Conservation (phyloP, 2,113 vertebrate species). For the Mustela lutreola region DNA sequence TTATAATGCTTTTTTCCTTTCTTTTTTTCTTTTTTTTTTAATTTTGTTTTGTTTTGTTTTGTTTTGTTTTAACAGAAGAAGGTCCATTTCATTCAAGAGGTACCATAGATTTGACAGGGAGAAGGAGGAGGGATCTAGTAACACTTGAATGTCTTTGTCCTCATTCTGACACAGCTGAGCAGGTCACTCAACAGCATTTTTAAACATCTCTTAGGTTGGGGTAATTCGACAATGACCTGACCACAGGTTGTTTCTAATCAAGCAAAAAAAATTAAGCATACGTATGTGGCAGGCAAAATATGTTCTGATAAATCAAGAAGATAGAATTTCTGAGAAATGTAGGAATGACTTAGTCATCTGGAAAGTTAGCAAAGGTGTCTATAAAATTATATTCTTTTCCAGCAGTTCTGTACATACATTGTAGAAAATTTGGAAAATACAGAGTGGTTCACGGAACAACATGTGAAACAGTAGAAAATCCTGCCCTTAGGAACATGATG, state of each 20-base stretch:
- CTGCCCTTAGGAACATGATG: not conserved
- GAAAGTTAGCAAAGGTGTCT: not conserved
- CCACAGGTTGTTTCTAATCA: not conserved
- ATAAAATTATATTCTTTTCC: not conserved
- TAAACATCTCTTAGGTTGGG: not conserved
- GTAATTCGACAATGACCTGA: not conserved
- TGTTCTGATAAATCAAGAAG: not conserved
- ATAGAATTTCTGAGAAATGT: not conserved
- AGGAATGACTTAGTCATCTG: not conserved
- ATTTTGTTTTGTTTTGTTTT: not conserved
- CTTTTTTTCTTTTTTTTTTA: not conserved
- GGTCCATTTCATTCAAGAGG: not conserved
- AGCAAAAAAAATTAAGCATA: not conserved
- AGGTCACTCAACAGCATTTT: not conserved
- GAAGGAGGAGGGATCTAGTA: not conserved
- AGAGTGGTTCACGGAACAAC: not conserved
- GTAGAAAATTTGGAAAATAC: slow-evolving; percentile 7
- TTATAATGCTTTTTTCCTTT: not conserved
- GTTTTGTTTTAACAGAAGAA: not conserved
- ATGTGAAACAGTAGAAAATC: not conserved
- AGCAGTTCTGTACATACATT: not conserved
- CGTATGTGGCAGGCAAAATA: not conserved
- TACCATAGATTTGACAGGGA: not conserved
- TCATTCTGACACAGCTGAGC: not conserved
- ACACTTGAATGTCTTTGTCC: not conserved